A percentile compares a stretch with the other conserved stretches of the same genome.
Conservation (phyloP, 2,888 invertebrate genomes). For the Serrognathus titanus region DNA sequence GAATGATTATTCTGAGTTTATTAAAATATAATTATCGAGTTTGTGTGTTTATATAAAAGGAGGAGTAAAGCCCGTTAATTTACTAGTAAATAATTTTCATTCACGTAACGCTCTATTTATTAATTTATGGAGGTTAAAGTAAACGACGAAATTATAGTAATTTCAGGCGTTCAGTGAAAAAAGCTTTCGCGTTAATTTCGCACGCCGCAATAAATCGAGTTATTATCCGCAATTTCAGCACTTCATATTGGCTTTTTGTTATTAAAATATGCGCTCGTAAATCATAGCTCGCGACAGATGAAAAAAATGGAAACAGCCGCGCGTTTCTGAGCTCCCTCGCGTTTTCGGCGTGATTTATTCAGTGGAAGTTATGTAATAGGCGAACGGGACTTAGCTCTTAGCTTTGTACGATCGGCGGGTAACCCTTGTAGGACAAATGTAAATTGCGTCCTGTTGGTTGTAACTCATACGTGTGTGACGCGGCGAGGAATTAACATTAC, state of each 20-base stretch:
- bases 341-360: constrained; percentile 28
- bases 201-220: constrained; percentile 1
- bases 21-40: too few relatives aligned
- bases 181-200: background rate
- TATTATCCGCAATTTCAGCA: constrained; percentile 25
- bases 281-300: constrained; percentile 15
- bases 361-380: constrained; percentile 31
- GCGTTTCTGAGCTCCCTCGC: constrained; percentile 15
- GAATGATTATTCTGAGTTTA: too few relatives aligned
- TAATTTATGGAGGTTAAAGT: background rate
- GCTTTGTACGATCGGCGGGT: constrained; percentile 30
- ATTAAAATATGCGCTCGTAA: constrained; percentile 24
- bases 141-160: background rate
- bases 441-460: constrained; percentile 32
- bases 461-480: constrained; percentile 32
- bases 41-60: too few relatives aligned
- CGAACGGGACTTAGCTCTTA: constrained; percentile 26
- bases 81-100: too few relatives aligned
- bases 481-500: constrained; percentile 8
- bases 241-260: constrained; percentile 23
- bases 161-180: background rate
- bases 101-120: too few relatives aligned
- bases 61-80: too few relatives aligned
- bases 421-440: constrained; percentile 36
- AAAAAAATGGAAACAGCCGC: constrained; percentile 15